These are phyloP conservation scores for Myotis yumanensis DNA, from an alignment of 2,113 vertebrate species.

Conservation along the genomic window DNA sequence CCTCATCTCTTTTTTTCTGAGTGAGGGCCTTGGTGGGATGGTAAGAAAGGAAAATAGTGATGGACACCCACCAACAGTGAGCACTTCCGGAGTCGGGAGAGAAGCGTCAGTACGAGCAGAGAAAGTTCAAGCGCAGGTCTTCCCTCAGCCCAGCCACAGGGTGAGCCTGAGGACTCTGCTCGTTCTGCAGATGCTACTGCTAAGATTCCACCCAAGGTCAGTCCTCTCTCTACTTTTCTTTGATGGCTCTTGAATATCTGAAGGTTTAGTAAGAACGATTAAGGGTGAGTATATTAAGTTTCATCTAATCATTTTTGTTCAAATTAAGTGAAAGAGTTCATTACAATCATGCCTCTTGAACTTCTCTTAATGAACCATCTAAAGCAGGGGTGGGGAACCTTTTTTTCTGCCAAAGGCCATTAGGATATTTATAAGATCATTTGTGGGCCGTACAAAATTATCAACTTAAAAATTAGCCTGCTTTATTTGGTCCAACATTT, in stretches of 20 bases:
- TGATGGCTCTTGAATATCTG: background rate
- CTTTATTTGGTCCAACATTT: too few species aligned
- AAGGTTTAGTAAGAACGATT: background rate
- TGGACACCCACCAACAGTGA: background rate
- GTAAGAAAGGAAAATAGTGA: background rate
- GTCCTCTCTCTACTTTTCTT: background rate
- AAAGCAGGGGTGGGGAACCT: background rate
- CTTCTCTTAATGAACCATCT: background rate
- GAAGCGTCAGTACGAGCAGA: background rate
- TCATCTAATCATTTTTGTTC: background rate
- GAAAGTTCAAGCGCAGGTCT: background rate
- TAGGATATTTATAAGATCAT: too few species aligned
- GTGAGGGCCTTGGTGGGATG: background rate
- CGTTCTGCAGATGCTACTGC: background rate
- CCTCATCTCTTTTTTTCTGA: background rate
- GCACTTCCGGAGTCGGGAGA: background rate
- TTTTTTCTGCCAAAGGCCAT: too few species aligned
- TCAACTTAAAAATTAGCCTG: too few species aligned
- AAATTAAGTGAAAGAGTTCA: slow-evolving; percentile 30
- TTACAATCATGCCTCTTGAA: background rate
- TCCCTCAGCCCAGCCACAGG: background rate
- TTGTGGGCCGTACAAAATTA: too few species aligned
- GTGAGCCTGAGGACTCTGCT: background rate
- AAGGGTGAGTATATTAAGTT: background rate
- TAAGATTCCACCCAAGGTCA: background rate